Evolutionary conservation across 1,140 invertebrate genomes (phyloP).

Genomic region (Eupeodes corollae): DNA sequence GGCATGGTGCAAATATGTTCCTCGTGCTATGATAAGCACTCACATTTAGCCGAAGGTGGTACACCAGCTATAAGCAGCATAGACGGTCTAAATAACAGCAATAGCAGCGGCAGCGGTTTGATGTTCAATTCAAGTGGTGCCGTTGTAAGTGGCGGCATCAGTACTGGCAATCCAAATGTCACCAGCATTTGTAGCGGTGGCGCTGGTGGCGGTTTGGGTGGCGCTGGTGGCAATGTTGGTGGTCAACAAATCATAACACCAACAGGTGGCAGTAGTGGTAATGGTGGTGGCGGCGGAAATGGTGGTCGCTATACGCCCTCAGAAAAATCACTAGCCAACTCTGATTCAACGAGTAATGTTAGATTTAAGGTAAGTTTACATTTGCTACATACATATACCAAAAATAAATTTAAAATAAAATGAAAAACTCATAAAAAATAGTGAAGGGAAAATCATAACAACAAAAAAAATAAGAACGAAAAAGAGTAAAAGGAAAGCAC

Average conservation of each 20-base stretch:
- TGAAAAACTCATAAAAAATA: too few relatives aligned
- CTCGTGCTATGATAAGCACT: constrained; percentile 48
- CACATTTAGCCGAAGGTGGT: constrained; percentile 26
- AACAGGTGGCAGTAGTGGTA: constrained; percentile 3
- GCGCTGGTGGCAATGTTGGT: neutral
- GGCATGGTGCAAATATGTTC: constrained; percentile 75
- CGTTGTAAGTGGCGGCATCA: constrained; percentile 17
- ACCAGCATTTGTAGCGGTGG: constrained; percentile 7
- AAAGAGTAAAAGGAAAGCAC: too few relatives aligned
- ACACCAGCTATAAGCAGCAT: neutral
- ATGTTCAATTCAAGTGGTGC: constrained; percentile 6
- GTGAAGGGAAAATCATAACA: too few relatives aligned
- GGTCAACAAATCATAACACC: neutral
- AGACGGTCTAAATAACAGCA: constrained; percentile 4
- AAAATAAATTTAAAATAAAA: neutral
- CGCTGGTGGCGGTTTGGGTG: constrained; percentile 7
- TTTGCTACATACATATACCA: too few relatives aligned
- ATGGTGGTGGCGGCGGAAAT: neutral
- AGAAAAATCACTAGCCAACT: constrained; percentile 33
- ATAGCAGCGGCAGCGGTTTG: neutral
- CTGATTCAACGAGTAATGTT: constrained; percentile 33
- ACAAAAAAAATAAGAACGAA: too few relatives aligned
- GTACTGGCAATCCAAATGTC: constrained; percentile 5
- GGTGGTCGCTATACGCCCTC: constrained; percentile 30
- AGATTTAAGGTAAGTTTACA: constrained; percentile 28